Evolutionary conservation across 2,113 vertebrate species (phyloP), one percentile per base, ranked within the genome.

Genomic region (Xiphophorus hellerii): DNA sequence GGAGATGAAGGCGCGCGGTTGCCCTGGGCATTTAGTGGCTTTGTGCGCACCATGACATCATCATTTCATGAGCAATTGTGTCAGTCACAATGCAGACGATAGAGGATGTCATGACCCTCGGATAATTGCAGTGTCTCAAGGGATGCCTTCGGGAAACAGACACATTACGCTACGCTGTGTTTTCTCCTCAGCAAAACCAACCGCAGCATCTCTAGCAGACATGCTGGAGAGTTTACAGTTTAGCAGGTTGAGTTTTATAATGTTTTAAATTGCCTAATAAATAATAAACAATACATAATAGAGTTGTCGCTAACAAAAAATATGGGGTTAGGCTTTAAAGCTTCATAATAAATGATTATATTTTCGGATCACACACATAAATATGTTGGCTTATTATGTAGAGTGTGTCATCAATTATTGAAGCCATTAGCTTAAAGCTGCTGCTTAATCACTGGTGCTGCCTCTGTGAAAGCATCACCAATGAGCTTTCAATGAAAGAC

Each of bases 51-150:
- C 66, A 28, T 74, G 69, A 84, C 82, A 82, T 77, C 69, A 83
- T 76, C 81, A 81, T 90, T 85, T 86, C 44, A 39, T 63, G 73
- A 85, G 83, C 73, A 69, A 85, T 88, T 82, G 81, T 82, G 69
- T 78, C 76, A 66, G 71, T 82, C 81, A 89, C 88, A 88, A 82
- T 83, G 28, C 68, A 71, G 72, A 75, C 3, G 28, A 1, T 62
- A 79, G 72, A 20, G 69, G 64, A 74, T 83, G 76, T 88, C 84
- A 68, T 69, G 81, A 83, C 83, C 75, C 76, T 66, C 8, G 64
- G 63, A 86, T 80, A 79, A 86, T 84, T 81, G 63, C 39, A 6
- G 75, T 37, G 35, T 86, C 54, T 72, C 17, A 30, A 48, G 65
- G 30, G 64, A 62, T 64, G 70, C 76, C 74, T 82, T 65, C 29